phyloP scores from a whole-genome alignment of 2,888 invertebrate genomes.

The Leptopilina syphax region DNA sequence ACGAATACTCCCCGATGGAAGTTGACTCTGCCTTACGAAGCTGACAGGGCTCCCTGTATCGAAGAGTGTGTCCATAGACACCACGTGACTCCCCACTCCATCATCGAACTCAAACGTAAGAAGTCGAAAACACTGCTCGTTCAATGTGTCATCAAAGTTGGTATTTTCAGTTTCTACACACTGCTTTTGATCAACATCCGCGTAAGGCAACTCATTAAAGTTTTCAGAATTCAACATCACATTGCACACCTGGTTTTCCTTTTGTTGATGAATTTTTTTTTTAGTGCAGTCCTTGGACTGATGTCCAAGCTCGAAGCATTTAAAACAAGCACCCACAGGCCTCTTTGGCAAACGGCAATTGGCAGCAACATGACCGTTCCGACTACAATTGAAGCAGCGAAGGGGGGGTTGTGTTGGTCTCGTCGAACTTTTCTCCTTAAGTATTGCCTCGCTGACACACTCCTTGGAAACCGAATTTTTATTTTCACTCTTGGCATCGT shows the following conservation, averaged over 20 bases:
- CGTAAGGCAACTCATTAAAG: background rate
- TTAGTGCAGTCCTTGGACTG: too few relatives aligned
- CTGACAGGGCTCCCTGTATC: background rate
- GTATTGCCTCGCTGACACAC: too few relatives aligned
- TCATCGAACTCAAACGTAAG: conserved; percentile 6
- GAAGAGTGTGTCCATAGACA: background rate
- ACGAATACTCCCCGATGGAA: background rate
- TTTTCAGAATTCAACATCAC: background rate
- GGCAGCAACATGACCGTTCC: too few relatives aligned
- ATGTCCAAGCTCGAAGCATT: too few relatives aligned
- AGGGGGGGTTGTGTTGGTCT: too few relatives aligned
- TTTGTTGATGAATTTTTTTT: too few relatives aligned
- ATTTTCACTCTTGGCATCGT: too few relatives aligned
- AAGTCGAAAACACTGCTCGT: background rate
- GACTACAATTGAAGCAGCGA: too few relatives aligned
- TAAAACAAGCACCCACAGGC: too few relatives aligned
- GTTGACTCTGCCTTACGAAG: conserved; percentile 5
- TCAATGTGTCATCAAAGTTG: background rate
- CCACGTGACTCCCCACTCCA: background rate
- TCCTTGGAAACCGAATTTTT: too few relatives aligned
- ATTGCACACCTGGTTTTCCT: background rate
- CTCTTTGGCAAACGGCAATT: too few relatives aligned
- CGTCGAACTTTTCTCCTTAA: too few relatives aligned
- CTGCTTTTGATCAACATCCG: background rate
- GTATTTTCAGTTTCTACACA: background rate